Evolutionary conservation across 2,797 vertebrate genomes (phyloP).

Genomic region (Centropyge bicolor): DNA sequence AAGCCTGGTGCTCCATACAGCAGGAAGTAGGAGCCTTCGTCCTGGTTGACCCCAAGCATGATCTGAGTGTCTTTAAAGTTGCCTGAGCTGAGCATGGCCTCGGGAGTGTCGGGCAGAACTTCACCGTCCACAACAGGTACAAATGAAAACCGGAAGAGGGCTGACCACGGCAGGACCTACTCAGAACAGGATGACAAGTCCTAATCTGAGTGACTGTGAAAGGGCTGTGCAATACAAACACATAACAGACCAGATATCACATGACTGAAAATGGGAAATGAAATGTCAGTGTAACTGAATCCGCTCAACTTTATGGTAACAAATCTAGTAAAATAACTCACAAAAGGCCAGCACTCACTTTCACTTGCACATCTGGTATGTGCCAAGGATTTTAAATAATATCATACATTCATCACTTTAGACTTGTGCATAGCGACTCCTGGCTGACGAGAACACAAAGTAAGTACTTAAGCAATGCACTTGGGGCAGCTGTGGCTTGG

Average conservation of each 20-base stretch:
- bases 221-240: not conserved
- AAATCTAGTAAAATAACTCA: not conserved
- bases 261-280: not conserved
- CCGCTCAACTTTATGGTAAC: not conserved
- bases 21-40: slow-evolving; percentile 94
- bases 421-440: too few species aligned
- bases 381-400: not conserved
- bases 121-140: slow-evolving; percentile 93
- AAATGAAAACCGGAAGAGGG: slow-evolving; percentile 93
- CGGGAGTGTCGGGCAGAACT: slow-evolving; percentile 89
- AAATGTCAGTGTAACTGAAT: not conserved
- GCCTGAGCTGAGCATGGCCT: slow-evolving; percentile 88
- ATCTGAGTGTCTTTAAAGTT: slow-evolving; percentile 91
- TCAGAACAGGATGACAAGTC: slow-evolving; percentile 7
- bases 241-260: not conserved
- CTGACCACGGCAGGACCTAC: slow-evolving; percentile 87
- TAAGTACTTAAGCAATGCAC: too few species aligned
- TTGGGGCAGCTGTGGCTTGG: too few species aligned
- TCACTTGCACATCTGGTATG: not conserved
- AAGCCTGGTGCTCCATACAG: slow-evolving; percentile 94
- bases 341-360: not conserved
- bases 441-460: too few species aligned
- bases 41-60: slow-evolving; percentile 92
- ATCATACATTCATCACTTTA: too few species aligned
- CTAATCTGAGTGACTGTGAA: not conserved